Conservation (phyloP, 2,797 vertebrate species). For the Gadopsis marmoratus region DNA sequence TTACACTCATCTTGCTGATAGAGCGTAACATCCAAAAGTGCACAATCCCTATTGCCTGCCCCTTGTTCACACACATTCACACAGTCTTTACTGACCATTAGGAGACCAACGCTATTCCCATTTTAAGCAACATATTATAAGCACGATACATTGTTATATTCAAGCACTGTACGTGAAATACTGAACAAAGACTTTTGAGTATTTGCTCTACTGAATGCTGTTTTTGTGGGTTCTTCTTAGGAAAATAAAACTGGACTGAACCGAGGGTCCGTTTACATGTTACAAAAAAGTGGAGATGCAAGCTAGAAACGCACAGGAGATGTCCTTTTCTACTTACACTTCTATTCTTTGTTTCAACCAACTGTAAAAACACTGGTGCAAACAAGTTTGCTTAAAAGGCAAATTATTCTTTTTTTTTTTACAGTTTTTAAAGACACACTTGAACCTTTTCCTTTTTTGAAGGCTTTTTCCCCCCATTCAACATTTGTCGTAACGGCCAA, state of each 20-base stretch:
- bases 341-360: constrained; percentile 3
- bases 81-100: constrained; percentile 42
- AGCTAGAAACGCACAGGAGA: constrained; percentile 25
- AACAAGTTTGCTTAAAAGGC: constrained; percentile 4
- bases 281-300: constrained; percentile 26
- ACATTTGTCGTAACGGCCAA: neutral
- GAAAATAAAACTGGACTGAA: constrained; percentile 35
- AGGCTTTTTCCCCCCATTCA: neutral
- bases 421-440: neutral
- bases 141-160: constrained; percentile 20
- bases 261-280: constrained; percentile 22
- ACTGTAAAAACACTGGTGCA: constrained; percentile 1
- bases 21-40: constrained; percentile 73
- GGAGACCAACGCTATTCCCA: constrained; percentile 26
- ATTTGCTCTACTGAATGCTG: constrained; percentile 23
- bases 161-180: constrained; percentile 17
- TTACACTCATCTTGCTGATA: constrained; percentile 77
- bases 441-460: neutral
- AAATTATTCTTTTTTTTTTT: neutral
- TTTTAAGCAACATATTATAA: constrained; percentile 35
- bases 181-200: constrained; percentile 14
- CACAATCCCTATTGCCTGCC: constrained; percentile 54
- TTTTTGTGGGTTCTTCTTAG: constrained; percentile 32
- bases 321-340: neutral
- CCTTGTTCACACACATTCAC: constrained; percentile 42